phyloP scores from a whole-genome alignment of 1,140 invertebrate species.

The Dryas iulia region DNA sequence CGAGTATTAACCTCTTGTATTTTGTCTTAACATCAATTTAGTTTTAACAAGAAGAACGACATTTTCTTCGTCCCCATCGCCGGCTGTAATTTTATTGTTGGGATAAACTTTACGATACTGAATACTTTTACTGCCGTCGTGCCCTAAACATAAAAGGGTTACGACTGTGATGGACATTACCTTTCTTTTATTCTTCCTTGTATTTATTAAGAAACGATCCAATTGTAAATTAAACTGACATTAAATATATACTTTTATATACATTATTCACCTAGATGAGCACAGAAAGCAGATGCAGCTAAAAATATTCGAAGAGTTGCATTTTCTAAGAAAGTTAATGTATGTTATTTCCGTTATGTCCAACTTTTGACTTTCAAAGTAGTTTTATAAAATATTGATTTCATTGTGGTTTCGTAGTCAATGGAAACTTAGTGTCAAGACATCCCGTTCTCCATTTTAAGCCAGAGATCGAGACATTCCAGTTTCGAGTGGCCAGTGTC shows the following conservation, averaged over 20 bases:
- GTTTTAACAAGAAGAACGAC: background rate
- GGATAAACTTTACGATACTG: conserved; percentile 29
- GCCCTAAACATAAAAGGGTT: conserved; percentile 32
- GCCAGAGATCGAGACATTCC: too few species aligned
- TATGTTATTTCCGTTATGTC: too few species aligned
- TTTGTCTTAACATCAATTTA: background rate
- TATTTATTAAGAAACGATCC: conserved; percentile 15
- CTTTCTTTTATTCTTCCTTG: conserved; percentile 9
- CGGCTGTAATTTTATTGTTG: conserved; percentile 27
- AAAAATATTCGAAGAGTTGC: too few species aligned
- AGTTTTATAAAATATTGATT: too few species aligned
- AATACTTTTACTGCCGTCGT: conserved; percentile 29
- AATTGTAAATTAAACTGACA: conserved; percentile 6
- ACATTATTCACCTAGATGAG: too few species aligned
- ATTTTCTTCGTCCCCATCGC: conserved; percentile 12
- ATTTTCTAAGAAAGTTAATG: too few species aligned
- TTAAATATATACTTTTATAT: conserved; percentile 2
- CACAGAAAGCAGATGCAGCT: too few species aligned
- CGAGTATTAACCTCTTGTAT: background rate
- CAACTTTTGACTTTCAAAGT: too few species aligned
- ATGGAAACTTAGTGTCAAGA: too few species aligned
- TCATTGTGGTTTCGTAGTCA: too few species aligned
- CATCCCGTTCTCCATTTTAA: too few species aligned
- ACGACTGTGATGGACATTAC: conserved; percentile 20
- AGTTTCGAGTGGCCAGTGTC: too few species aligned